Conservation (phyloP, 2,113 vertebrate species). For the Heptranchias perlo region DNA sequence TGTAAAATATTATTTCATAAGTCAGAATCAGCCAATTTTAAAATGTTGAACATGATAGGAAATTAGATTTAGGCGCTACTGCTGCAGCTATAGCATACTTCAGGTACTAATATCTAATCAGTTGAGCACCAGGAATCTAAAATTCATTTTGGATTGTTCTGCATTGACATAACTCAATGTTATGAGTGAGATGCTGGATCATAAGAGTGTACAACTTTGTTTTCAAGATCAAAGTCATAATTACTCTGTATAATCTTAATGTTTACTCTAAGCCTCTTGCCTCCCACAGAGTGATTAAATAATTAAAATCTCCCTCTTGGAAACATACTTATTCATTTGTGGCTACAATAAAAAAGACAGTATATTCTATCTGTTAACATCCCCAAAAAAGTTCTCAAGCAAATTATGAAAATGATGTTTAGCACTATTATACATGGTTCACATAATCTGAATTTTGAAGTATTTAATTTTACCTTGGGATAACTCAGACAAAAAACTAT, state of each 20-base stretch:
- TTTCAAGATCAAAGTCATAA: background rate
- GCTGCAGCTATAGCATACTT: background rate
- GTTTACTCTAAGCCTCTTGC: background rate
- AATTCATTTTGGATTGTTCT: background rate
- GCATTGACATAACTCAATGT: background rate
- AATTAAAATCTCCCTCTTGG: background rate
- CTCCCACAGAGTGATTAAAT: background rate
- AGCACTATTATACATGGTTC: background rate
- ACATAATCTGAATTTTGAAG: background rate
- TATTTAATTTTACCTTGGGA: slow-evolving; percentile 1
- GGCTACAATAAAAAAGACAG: background rate
- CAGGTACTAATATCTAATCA: background rate
- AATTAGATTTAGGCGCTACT: background rate
- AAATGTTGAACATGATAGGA: background rate
- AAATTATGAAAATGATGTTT: background rate
- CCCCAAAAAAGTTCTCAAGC: background rate
- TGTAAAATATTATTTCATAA: background rate
- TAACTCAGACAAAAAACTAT: slow-evolving; percentile 12
- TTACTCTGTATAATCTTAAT: background rate
- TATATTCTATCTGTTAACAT: background rate
- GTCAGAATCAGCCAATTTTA: background rate
- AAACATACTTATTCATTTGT: background rate
- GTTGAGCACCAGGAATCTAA: background rate
- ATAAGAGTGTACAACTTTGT: background rate
- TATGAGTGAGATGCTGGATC: background rate